These are phyloP conservation scores for Spilosoma lubricipeda DNA, from an alignment of 2,888 invertebrate genomes.

Conservation along the genomic window DNA sequence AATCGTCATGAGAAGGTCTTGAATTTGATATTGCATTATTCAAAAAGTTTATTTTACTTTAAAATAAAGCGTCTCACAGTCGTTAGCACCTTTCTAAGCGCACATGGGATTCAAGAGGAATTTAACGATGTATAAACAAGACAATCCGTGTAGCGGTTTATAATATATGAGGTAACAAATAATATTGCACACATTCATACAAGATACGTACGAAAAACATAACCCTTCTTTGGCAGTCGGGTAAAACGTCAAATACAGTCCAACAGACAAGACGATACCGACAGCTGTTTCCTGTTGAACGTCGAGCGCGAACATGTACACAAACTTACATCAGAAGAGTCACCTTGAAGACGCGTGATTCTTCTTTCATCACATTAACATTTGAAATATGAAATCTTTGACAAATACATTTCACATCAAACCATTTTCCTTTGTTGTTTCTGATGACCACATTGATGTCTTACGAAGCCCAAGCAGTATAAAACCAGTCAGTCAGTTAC, in stretches of 20 bases:
- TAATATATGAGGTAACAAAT: no score
- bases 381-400: constrained; percentile 29
- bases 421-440: background rate
- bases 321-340: constrained; percentile 29
- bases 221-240: no score
- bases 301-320: background rate
- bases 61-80: no score
- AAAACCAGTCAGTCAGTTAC: background rate
- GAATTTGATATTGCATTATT: no score
- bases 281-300: constrained; percentile 13
- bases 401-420: constrained; percentile 32
- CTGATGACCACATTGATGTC: background rate
- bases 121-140: no score
- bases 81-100: no score
- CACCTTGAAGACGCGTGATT: constrained; percentile 36
- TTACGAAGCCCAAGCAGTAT: background rate
- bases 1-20: no score
- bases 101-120: no score
- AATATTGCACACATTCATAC: no score
- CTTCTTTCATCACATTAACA: constrained; percentile 37
- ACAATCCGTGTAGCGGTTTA: no score
- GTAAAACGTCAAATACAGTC: background rate
- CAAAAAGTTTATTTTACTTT: no score
- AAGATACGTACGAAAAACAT: no score
- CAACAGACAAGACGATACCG: constrained; percentile 7